Conservation (phyloP, 2,888 invertebrate genomes). For the Amphipoea oculea region DNA sequence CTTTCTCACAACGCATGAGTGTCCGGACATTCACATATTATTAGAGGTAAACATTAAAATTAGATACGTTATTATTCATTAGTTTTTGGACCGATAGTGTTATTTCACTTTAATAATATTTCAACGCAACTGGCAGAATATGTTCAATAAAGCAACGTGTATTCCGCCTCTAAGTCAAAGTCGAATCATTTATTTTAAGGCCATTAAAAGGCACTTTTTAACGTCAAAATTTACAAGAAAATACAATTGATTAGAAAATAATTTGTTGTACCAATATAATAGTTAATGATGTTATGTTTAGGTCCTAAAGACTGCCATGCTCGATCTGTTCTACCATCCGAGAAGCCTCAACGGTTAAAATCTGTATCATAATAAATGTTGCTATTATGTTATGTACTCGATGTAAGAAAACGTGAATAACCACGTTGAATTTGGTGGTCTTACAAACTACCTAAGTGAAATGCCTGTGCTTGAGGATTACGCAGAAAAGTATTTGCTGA, state of each 20-base stretch:
- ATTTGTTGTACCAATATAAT: too few relatives aligned
- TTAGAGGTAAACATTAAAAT: not conserved
- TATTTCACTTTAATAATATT: not conserved
- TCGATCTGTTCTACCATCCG: not conserved
- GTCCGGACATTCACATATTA: not conserved
- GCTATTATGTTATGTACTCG: constrained; percentile 37
- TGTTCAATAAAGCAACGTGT: not conserved
- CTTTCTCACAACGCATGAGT: not conserved
- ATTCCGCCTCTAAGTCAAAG: not conserved
- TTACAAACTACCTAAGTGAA: constrained; percentile 15
- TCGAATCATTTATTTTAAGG: not conserved
- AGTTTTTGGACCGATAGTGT: not conserved
- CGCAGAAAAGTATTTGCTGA: not conserved
- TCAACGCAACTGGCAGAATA: not conserved
- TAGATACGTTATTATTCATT: not conserved
- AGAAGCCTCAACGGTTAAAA: not conserved
- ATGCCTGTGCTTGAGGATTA: not conserved
- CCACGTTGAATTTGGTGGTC: constrained; percentile 9
- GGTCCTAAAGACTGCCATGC: not conserved
- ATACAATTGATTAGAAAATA: not conserved
- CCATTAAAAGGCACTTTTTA: too few relatives aligned
- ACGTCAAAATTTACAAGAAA: not conserved
- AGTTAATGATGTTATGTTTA: not conserved
- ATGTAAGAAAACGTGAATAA: constrained; percentile 3
- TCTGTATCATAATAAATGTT: not conserved